Evolutionary conservation across 2,113 vertebrate genomes (phyloP).

Genomic region (Cygnus atratus): DNA sequence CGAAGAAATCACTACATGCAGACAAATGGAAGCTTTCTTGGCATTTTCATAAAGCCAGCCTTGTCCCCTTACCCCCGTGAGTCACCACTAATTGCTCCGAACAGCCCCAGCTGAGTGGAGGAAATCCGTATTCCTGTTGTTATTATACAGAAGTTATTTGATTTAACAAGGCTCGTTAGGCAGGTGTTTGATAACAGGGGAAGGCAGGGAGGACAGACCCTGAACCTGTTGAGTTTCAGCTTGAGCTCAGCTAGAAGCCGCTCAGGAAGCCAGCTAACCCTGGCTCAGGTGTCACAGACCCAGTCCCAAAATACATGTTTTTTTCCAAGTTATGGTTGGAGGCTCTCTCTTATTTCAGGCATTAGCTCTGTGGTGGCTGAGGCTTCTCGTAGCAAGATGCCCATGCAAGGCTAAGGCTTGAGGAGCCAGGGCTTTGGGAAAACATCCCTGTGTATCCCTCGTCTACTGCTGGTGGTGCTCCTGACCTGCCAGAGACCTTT

Average conservation of each 20-base stretch:
- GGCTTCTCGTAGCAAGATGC: neutral
- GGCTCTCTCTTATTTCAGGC: neutral
- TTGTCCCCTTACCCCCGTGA: neutral
- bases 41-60: neutral
- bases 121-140: neutral
- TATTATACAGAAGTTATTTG: neutral
- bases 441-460: neutral
- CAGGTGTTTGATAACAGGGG: neutral
- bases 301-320: rapidly evolving
- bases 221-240: neutral
- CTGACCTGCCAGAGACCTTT: neutral
- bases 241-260: neutral
- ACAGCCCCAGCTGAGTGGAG: neutral
- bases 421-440: neutral
- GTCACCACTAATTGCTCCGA: neutral
- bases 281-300: neutral
- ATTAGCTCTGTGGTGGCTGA: rapidly evolving
- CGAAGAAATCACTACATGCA: neutral
- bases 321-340: neutral
- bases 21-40: neutral
- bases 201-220: neutral
- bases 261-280: neutral
- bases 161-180: neutral
- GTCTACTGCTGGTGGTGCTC: neutral
- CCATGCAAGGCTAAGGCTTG: neutral